Conservation (phyloP, 2,113 vertebrate genomes). For the Narcine bancroftii region DNA sequence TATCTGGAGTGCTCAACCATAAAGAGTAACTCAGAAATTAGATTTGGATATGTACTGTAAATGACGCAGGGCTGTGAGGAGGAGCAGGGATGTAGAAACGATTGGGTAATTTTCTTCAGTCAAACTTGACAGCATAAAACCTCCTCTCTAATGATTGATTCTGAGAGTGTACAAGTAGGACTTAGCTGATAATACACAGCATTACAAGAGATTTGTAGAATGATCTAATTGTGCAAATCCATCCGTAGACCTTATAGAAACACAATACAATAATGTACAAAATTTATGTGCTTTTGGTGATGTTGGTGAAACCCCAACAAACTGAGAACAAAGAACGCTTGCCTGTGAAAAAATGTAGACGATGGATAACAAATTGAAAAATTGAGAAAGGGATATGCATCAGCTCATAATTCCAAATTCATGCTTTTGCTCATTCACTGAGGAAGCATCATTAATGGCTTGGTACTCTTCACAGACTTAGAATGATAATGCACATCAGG, state of each 20-base stretch:
- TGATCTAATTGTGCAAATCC: background rate
- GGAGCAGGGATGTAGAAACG: background rate
- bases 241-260: background rate
- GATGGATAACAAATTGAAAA: background rate
- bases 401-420: background rate
- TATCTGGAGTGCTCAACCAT: background rate
- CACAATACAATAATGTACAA: background rate
- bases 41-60: background rate
- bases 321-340: background rate
- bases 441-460: background rate
- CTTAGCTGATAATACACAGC: background rate
- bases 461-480: background rate
- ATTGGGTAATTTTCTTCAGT: background rate
- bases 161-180: background rate
- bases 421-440: background rate
- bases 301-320: background rate
- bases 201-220: background rate
- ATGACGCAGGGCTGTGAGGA: background rate
- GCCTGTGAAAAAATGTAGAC: background rate
- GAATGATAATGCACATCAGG: background rate
- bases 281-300: background rate
- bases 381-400: background rate
- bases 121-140: background rate
- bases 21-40: background rate
- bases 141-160: background rate